Percentiles rank a stretch among this genome's conserved stretches.
Conservation (phyloP, 2,888 invertebrate genomes). For the Ophonus ardosiacus region DNA sequence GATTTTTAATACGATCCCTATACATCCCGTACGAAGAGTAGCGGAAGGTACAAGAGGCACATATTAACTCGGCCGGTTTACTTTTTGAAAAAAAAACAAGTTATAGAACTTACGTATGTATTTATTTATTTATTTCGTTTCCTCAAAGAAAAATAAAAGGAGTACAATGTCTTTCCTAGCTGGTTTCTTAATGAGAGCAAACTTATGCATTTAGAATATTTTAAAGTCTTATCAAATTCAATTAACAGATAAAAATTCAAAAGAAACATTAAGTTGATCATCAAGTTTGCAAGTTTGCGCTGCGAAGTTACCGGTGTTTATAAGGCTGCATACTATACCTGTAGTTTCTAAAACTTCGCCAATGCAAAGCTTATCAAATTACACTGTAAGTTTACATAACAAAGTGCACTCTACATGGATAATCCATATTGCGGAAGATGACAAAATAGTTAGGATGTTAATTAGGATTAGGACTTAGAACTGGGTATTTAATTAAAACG, state of each 20-base stretch:
- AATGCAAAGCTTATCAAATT: background rate
- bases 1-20: too few relatives aligned
- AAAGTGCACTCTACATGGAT: background rate
- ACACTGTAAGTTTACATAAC: background rate
- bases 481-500: too few relatives aligned
- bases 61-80: too few relatives aligned
- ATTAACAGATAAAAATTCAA: slow-evolving; percentile 6
- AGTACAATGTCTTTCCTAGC: too few relatives aligned
- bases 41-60: too few relatives aligned
- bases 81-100: too few relatives aligned
- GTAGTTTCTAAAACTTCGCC: background rate
- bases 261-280: slow-evolving; percentile 20
- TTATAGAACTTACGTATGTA: too few relatives aligned
- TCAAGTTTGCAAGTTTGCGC: background rate
- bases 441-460: too few relatives aligned
- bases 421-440: background rate
- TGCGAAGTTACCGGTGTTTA: background rate
- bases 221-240: background rate
- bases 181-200: background rate
- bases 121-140: too few relatives aligned
- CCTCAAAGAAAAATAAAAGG: too few relatives aligned
- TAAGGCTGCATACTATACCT: background rate
- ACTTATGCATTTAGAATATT: background rate
- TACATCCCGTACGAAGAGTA: too few relatives aligned
- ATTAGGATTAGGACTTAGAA: too few relatives aligned